These are phyloP conservation scores for Oreamnos americanus DNA, from an alignment of 2,113 vertebrate genomes.

Conservation along the genomic window DNA sequence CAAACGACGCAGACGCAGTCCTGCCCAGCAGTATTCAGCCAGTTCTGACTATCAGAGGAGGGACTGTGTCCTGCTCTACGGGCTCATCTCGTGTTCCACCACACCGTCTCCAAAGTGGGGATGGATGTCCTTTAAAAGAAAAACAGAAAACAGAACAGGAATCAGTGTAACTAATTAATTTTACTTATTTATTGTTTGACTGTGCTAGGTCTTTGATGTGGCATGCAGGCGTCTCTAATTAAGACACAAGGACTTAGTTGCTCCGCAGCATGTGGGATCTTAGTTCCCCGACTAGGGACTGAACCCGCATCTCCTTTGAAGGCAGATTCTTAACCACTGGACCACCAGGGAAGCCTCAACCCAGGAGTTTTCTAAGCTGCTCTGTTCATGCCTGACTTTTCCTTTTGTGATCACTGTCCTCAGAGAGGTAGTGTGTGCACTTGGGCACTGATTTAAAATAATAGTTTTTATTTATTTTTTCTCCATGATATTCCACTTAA, in stretches of 20 bases:
- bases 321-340: not conserved
- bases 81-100: not conserved
- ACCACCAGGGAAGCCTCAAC: not conserved
- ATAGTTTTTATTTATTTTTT: not conserved
- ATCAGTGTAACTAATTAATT: not conserved
- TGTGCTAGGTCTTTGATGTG: not conserved
- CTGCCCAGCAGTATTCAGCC: not conserved
- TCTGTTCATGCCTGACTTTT: not conserved
- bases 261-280: not conserved
- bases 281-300: not conserved
- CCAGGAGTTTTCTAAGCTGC: not conserved
- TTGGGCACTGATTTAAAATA: not conserved
- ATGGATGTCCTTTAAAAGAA: not conserved
- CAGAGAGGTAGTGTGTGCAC: not conserved
- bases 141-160: not conserved
- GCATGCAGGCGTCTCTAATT: not conserved
- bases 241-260: not conserved
- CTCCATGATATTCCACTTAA: not conserved
- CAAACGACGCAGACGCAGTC: not conserved
- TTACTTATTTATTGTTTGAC: not conserved
- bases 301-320: not conserved
- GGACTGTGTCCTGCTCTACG: fast-evolving
- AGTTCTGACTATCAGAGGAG: not conserved
- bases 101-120: not conserved
- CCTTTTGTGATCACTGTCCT: not conserved